Percentiles rank a stretch among this genome's conserved stretches.
Conservation (phyloP, 2,797 vertebrate species). For the Micropoecilia bifurca region DNA sequence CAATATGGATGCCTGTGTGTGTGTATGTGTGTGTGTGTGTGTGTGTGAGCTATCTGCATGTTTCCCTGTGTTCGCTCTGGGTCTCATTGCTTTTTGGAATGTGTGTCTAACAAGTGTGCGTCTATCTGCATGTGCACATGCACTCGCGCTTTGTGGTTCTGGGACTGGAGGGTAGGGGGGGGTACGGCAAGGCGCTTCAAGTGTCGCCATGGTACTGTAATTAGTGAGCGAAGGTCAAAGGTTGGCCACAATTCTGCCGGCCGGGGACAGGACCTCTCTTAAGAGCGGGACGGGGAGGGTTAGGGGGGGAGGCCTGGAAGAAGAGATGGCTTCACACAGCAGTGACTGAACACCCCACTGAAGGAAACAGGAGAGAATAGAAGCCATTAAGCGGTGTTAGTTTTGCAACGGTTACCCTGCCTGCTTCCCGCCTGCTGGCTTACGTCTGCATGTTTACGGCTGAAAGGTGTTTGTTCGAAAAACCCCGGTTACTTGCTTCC, state of each 20-base stretch:
- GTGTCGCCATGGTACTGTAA: slow-evolving; percentile 92
- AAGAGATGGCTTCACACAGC: slow-evolving; percentile 53
- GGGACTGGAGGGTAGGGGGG: slow-evolving; percentile 10
- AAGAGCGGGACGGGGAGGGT: slow-evolving; percentile 74
- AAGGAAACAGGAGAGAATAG: slow-evolving; percentile 66
- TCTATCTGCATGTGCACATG: slow-evolving; percentile 38
- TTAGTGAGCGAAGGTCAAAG: slow-evolving; percentile 91
- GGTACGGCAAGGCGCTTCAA: slow-evolving; percentile 84
- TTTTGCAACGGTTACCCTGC: slow-evolving; percentile 73
- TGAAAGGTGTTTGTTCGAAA: slow-evolving; percentile 24
- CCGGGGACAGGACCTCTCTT: slow-evolving; percentile 86
- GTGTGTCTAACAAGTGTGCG: slow-evolving; percentile 25
- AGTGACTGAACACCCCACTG: slow-evolving; percentile 56
- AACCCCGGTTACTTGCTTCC: slow-evolving; percentile 26
- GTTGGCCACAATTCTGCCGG: slow-evolving; percentile 86
- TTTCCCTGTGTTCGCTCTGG: slow-evolving; percentile 9
- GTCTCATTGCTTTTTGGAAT: slow-evolving; percentile 41
- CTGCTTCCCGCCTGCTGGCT: slow-evolving; percentile 53
- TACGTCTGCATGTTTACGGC: slow-evolving; percentile 56
- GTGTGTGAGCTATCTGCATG: slow-evolving; percentile 22
- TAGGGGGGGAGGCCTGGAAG: slow-evolving; percentile 12
- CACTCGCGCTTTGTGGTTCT: slow-evolving; percentile 52
- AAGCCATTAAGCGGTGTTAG: slow-evolving; percentile 75
- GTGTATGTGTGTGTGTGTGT: slow-evolving; percentile 33
- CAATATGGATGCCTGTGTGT: slow-evolving; percentile 36